Conservation (phyloP, 2,888 invertebrate genomes). For the Metopia argyrocephala region DNA sequence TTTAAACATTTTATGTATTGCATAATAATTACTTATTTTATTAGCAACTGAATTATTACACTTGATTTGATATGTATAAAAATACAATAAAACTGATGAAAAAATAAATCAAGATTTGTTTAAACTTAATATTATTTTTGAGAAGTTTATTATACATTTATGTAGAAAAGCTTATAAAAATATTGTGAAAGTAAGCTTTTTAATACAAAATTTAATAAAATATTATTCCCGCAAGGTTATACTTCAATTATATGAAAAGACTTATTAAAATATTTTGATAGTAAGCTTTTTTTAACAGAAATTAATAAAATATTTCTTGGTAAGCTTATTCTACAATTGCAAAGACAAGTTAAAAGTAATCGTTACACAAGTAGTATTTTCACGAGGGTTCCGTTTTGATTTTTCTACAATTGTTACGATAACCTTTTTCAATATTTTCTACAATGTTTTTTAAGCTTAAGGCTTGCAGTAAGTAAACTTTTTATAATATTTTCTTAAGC, state of each 20-base stretch:
- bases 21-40: slow-evolving; percentile 7
- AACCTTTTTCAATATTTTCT: not conserved
- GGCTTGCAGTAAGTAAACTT: not conserved
- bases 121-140: no score
- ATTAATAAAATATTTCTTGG: no score
- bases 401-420: slow-evolving; percentile 22
- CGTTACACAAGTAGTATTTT: no score
- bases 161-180: not conserved
- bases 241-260: not conserved
- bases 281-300: no score
- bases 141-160: no score
- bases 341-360: no score
- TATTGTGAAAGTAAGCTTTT: slow-evolving; percentile 1
- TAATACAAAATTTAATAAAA: not conserved
- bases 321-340: no score
- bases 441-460: not conserved
- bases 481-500: not conserved
- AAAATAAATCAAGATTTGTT: no score
- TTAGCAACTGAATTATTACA: slow-evolving; percentile 10
- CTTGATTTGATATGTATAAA: slow-evolving; percentile 23
- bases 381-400: no score
- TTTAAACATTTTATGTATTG: not conserved
- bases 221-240: not conserved
- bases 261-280: no score
- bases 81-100: not conserved